A percentile compares a stretch with the other conserved stretches of the same genome.
Conservation (phyloP, 2,797 vertebrate species). For the Telmatherina bonti region DNA sequence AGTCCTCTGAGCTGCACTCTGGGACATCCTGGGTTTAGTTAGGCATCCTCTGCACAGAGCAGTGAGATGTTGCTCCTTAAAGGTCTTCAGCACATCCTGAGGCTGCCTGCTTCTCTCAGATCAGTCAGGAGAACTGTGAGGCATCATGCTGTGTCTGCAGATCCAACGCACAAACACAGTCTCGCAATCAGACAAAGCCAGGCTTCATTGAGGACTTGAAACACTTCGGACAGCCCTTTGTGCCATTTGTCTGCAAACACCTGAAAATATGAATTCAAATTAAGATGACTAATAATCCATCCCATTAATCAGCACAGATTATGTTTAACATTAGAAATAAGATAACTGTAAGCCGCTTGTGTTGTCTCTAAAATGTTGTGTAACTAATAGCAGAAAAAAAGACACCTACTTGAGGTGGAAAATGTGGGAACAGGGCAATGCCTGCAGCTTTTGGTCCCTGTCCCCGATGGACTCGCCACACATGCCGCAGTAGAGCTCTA, state of each 20-base stretch:
- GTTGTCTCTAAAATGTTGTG: too few species aligned
- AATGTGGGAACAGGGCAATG: conserved; percentile 97
- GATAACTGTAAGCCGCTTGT: neutral
- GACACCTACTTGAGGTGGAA: conserved; percentile 95
- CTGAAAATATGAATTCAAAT: conserved; percentile 69
- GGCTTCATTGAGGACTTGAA: conserved; percentile 95
- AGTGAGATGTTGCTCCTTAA: conserved; percentile 42
- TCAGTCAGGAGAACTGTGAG: conserved; percentile 58
- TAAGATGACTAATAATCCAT: neutral
- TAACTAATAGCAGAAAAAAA: neutral
- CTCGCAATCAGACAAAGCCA: conserved; percentile 90
- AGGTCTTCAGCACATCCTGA: conserved; percentile 48
- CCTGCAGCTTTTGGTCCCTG: conserved; percentile 96
- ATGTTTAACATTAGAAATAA: neutral
- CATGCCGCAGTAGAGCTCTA: conserved; percentile 98
- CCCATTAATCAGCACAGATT: too few species aligned
- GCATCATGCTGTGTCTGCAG: conserved; percentile 56
- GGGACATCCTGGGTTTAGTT: conserved; percentile 40
- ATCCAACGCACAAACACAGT: conserved; percentile 41
- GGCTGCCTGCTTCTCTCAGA: conserved; percentile 57
- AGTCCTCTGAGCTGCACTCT: conserved; percentile 40
- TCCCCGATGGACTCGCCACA: conserved; percentile 98
- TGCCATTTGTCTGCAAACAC: conserved; percentile 94
- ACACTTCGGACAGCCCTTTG: conserved; percentile 95
- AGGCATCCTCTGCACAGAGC: conserved; percentile 48